Conservation (phyloP, 2,113 vertebrate species). For the Eurypyga helias region DNA sequence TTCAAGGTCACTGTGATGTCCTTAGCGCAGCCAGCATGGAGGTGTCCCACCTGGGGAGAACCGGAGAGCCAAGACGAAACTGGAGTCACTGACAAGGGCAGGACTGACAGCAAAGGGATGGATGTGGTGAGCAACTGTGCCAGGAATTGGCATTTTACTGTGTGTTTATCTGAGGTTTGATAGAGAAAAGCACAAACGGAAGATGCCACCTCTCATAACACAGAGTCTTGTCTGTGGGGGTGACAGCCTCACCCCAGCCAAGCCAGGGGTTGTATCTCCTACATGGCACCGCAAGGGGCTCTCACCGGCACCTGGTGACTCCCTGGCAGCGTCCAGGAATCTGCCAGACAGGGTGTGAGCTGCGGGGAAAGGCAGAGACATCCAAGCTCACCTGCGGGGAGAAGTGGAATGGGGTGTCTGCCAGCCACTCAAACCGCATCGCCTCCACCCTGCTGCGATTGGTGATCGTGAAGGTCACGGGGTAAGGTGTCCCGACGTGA, state of each 20-base stretch:
- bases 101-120: not conserved
- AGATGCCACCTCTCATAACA: not conserved
- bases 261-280: not conserved
- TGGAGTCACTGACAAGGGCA: not conserved
- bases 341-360: not conserved
- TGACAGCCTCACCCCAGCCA: not conserved
- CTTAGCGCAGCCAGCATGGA: slow-evolving; percentile 88
- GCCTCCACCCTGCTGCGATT: slow-evolving; percentile 79
- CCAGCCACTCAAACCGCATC: slow-evolving; percentile 87
- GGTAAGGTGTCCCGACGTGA: slow-evolving; percentile 72
- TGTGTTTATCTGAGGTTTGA: not conserved
- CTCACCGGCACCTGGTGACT: rapidly evolving
- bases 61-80: not conserved
- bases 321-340: not conserved
- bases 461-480: slow-evolving; percentile 82
- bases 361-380: not conserved
- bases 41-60: slow-evolving; percentile 84
- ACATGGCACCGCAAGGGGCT: rapidly evolving
- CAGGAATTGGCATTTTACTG: not conserved
- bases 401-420: slow-evolving; percentile 69
- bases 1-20: slow-evolving; percentile 80
- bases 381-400: slow-evolving; percentile 78
- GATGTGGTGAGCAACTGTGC: not conserved
- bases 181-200: not conserved
- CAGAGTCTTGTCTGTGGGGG: not conserved